Percentiles rank a stretch among this genome's conserved stretches.
Conservation (phyloP, 2,888 invertebrate species). For the Brassicogethes aeneus region DNA sequence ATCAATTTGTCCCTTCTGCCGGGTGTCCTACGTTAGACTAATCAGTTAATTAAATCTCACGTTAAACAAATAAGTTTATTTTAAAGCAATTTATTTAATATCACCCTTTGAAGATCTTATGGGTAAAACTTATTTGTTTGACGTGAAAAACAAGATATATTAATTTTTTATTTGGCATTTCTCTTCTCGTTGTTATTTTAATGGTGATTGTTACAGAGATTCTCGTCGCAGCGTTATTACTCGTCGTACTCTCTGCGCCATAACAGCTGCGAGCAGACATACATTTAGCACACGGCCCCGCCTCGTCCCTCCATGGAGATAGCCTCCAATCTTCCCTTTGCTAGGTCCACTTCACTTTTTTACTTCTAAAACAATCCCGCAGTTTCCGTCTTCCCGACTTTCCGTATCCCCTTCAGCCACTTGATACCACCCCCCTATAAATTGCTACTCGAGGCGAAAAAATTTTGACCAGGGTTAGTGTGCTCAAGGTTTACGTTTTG, state of each 20-base stretch:
- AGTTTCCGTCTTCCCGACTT: background rate
- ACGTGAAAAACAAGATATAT: too few relatives aligned
- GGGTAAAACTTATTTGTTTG: too few relatives aligned
- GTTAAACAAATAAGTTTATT: too few relatives aligned
- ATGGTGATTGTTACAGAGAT: conserved; percentile 59
- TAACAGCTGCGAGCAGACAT: conserved; percentile 79
- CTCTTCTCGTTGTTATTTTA: too few relatives aligned
- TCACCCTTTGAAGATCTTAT: too few relatives aligned
- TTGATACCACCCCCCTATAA: conserved; percentile 5
- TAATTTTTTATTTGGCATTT: too few relatives aligned
- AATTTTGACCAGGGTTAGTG: background rate
- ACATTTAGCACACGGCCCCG: conserved; percentile 58
- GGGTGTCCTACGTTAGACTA: too few relatives aligned
- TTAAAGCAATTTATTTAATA: too few relatives aligned
- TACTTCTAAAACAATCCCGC: conserved; percentile 32
- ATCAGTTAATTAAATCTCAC: too few relatives aligned
- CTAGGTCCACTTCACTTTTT: conserved; percentile 39
- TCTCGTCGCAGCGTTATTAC: conserved; percentile 70
- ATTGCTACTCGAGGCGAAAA: conserved; percentile 6
- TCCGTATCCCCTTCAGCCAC: background rate
- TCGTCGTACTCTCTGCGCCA: conserved; percentile 73
- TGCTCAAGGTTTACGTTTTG: background rate
- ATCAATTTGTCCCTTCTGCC: too few relatives aligned
- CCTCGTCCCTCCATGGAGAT: conserved; percentile 34
- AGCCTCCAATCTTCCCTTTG: conserved; percentile 37